Evolutionary conservation across 2,113 vertebrate genomes (phyloP).

Genomic region (Trinectes maculatus): DNA sequence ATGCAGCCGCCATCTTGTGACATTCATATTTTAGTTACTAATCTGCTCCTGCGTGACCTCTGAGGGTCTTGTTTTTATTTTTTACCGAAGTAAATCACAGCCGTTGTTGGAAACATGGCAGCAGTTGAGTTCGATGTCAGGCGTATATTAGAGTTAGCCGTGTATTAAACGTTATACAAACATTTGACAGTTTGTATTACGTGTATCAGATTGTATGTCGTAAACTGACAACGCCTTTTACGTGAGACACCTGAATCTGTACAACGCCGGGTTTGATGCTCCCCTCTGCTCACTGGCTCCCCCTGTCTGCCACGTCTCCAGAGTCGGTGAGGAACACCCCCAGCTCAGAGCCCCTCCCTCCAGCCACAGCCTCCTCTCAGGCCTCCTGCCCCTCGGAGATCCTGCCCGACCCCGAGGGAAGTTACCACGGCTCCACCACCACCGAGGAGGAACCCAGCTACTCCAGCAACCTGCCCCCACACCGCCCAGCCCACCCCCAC

Average conservation of each 20-base stretch:
- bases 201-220: no score
- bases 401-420: constrained; percentile 86
- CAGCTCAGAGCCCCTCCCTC: constrained; percentile 90
- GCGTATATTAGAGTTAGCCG: no score
- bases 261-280: no score
- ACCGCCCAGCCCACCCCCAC: constrained; percentile 88
- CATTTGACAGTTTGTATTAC: no score
- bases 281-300: not conserved
- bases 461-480: constrained; percentile 81
- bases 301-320: constrained; percentile 60
- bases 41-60: constrained; percentile 4
- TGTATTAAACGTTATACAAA: no score
- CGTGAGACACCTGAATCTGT: no score
- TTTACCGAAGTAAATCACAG: no score
- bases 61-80: not conserved
- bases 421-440: constrained; percentile 86
- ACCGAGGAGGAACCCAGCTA: constrained; percentile 91
- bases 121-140: no score
- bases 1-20: constrained; percentile 11
- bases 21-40: constrained; percentile 26
- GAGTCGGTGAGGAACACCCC: constrained; percentile 94
- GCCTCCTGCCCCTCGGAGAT: constrained; percentile 87
- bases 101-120: no score
- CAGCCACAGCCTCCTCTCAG: constrained; percentile 80
- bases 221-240: no score